phyloP scores from a whole-genome alignment of 2,113 vertebrate genomes.

The Zosterops borbonicus region DNA sequence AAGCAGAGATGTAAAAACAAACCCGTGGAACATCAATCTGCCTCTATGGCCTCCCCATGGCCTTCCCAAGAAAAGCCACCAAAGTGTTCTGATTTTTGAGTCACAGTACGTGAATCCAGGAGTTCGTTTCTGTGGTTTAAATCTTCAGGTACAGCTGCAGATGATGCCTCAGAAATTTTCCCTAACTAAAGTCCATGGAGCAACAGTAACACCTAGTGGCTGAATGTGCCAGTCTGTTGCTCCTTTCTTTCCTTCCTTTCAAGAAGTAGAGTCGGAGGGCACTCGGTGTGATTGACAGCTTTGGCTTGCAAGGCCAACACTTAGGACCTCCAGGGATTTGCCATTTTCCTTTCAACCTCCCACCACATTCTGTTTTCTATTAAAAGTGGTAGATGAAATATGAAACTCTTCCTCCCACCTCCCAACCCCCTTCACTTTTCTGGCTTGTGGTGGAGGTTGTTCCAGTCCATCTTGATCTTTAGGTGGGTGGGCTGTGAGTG shows the following conservation, averaged over 20 bases:
- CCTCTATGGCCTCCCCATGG: rapidly evolving
- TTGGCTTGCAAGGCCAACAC: constrained; percentile 15
- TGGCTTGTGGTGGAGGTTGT: constrained; percentile 30
- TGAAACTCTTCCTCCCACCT: constrained; percentile 34
- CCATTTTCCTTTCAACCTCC: constrained; percentile 26
- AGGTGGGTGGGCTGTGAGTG: constrained; percentile 62
- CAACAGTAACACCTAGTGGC: constrained; percentile 70
- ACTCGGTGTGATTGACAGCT: constrained; percentile 39
- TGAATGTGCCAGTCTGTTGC: neutral
- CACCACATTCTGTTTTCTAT: constrained; percentile 62
- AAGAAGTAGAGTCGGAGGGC: neutral
- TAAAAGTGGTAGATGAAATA: constrained; percentile 62
- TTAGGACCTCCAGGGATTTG: constrained; percentile 16
- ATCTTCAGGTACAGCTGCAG: neutral
- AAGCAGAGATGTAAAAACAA: neutral
- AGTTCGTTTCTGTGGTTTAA: neutral
- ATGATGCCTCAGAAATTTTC: neutral
- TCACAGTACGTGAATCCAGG: rapidly evolving
- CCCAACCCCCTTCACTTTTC: constrained; percentile 18
- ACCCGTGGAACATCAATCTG: neutral
- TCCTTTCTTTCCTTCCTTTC: neutral
- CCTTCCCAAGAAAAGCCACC: neutral
- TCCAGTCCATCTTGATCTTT: constrained; percentile 44
- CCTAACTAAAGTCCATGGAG: constrained; percentile 7
- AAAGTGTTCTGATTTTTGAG: neutral